Percentiles rank a stretch among this genome's conserved stretches.
Evolutionary conservation across 2,113 vertebrate genomes (phyloP).

Genomic region (Myotis yumanensis): DNA sequence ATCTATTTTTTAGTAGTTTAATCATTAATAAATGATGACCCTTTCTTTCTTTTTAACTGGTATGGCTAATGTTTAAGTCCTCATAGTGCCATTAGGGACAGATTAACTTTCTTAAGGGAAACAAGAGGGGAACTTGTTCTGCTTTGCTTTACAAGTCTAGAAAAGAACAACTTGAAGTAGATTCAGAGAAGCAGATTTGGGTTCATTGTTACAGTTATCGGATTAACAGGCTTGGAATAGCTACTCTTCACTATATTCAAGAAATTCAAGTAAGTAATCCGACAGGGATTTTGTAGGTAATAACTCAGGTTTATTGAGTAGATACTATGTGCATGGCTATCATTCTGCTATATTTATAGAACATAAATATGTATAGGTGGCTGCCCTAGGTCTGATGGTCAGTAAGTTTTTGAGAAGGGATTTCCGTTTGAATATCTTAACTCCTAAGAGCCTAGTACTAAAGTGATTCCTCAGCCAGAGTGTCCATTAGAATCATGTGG

Average conservation of each 20-base stretch:
- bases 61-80: neutral
- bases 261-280: neutral
- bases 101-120: neutral
- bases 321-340: neutral
- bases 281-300: neutral
- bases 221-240: neutral
- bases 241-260: neutral
- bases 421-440: neutral
- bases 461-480: neutral
- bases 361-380: neutral
- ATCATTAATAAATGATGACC: neutral
- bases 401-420: neutral
- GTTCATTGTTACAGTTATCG: neutral
- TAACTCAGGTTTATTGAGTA: neutral
- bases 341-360: neutral
- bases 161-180: neutral
- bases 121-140: slow-evolving; percentile 23
- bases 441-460: neutral
- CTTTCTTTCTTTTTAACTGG: neutral
- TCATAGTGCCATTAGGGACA: neutral
- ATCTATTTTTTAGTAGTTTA: slow-evolving; percentile 56
- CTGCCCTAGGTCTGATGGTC: neutral
- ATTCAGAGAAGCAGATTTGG: slow-evolving; percentile 12
- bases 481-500: neutral
- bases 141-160: neutral